Conservation (phyloP, 2,888 invertebrate genomes). For the Horisme vitalbata region DNA sequence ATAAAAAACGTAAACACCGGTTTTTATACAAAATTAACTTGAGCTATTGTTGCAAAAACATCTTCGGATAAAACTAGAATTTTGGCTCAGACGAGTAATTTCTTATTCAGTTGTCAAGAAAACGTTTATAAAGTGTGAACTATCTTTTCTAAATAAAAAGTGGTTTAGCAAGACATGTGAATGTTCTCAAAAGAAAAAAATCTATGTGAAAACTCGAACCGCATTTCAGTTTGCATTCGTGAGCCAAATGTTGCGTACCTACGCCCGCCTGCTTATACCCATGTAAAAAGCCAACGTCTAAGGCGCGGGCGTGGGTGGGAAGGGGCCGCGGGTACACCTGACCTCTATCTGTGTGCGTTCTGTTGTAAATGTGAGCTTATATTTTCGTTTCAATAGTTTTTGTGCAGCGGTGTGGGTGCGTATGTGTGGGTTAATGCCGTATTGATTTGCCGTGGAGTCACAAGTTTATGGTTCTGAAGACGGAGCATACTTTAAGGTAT, state of each 20-base stretch:
- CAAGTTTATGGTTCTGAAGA: constrained; percentile 72
- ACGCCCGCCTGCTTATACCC: constrained; percentile 69
- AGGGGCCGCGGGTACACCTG: constrained; percentile 58
- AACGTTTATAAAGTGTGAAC: no score
- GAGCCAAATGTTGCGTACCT: constrained; percentile 54
- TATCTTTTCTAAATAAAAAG: no score
- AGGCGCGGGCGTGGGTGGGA: constrained; percentile 58
- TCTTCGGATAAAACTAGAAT: constrained; percentile 6
- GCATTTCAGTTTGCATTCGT: neutral
- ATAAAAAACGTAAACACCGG: constrained; percentile 10
- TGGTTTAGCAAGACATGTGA: no score
- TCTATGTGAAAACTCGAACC: neutral
- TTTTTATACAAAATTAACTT: constrained; percentile 17
- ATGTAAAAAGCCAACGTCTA: constrained; percentile 82
- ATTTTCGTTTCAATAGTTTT: constrained; percentile 82
- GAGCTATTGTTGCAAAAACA: constrained; percentile 15
- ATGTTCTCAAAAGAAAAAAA: no score
- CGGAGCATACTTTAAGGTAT: constrained; percentile 35
- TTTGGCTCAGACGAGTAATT: no score
- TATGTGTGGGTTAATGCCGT: constrained; percentile 76
- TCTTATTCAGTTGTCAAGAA: constrained; percentile 5
- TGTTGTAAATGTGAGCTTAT: constrained; percentile 61
- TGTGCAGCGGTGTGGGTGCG: constrained; percentile 62
- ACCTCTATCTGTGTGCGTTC: constrained; percentile 43
- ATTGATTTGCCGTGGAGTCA: constrained; percentile 70